Evolutionary conservation across 2,113 vertebrate species (phyloP), one percentile per base, ranked within the genome.

Genomic region (western clawed frog (Xenopus tropicalis)): DNA sequence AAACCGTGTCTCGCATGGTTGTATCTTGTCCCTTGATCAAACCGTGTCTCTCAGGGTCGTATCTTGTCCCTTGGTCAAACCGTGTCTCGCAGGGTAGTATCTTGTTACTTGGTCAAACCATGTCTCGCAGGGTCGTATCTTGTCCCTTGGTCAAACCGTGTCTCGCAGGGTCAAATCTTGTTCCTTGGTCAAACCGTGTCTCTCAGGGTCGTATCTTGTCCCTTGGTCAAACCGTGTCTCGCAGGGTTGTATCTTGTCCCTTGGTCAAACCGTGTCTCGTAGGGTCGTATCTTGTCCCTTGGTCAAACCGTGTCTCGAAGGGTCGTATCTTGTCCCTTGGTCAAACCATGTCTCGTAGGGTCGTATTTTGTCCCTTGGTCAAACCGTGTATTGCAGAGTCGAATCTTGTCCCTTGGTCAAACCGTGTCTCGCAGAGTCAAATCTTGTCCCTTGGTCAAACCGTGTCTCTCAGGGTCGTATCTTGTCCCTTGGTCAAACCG

Each of bases 331-430:
- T 59, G 52, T 74, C 54, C 23, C 56, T 23, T 24, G 14, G 65
- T 68, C 64, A n/a, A n/a, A n/a, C n/a, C n/a, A 62, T 56, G 57
- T 62, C 48, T 46, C 52, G 24, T 24, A n/a, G 72, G 66, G 57
- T 62, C 46, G 25, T 24, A 19, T 22, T 42, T 24, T 59, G 52
- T 74, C 54, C 23, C 56, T 23, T 24, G 14, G 65, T 68, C 64
- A n/a, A n/a, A n/a, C n/a, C n/a, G n/a, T 56, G 57, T 62, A 29
- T 46, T 37, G 24, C 46, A n/a, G 72, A 57, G 57, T 62, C 46
- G 25, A n/a, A 19, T 22, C 54, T 24, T 59, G 52, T 74, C 54
- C 23, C 56, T 23, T 24, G 14, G 65, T 68, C 64, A n/a, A n/a
- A n/a, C n/a, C n/a, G n/a, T 56, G 57, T 62, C 48, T 46, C 52